Evolutionary conservation across 2,113 vertebrate genomes (phyloP).

Genomic region (Cariama cristata): DNA sequence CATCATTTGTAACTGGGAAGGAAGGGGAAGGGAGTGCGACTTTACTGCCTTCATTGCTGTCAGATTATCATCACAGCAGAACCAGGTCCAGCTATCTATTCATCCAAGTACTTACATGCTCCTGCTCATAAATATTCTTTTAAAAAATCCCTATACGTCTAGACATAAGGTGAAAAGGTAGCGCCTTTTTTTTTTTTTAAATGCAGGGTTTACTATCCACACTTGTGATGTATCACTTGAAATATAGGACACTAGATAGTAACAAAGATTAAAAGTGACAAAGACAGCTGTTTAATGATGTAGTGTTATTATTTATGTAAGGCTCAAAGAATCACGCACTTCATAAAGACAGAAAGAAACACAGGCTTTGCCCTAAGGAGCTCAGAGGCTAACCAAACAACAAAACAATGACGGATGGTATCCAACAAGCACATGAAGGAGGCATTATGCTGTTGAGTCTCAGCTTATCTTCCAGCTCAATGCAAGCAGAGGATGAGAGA

Average conservation of each 20-base stretch:
- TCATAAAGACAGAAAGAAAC: conserved; percentile 3
- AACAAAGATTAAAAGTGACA: conserved; percentile 27
- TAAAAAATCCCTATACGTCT: background rate
- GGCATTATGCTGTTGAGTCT: background rate
- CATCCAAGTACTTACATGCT: background rate
- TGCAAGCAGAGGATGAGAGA: conserved; percentile 37
- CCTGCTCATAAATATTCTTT: background rate
- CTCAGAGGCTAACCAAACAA: conserved; percentile 36
- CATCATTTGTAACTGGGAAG: background rate
- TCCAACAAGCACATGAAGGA: background rate
- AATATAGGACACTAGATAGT: background rate
- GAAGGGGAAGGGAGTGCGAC: conserved; percentile 14
- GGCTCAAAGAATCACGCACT: conserved; percentile 1
- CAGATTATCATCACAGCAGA: conserved; percentile 16
- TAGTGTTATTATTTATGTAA: conserved; percentile 31
- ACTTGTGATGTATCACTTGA: background rate
- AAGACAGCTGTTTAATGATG: conserved; percentile 10
- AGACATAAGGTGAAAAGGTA: background rate
- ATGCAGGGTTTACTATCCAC: background rate
- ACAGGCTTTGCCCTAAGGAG: background rate
- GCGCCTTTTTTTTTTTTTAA: background rate
- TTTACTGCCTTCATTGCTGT: background rate
- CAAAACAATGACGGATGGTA: background rate
- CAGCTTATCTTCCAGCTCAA: conserved; percentile 30
- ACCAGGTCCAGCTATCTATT: background rate